These are phyloP conservation scores for Bufo bufo DNA, from an alignment of 2,113 vertebrate genomes.

Conservation along the genomic window DNA sequence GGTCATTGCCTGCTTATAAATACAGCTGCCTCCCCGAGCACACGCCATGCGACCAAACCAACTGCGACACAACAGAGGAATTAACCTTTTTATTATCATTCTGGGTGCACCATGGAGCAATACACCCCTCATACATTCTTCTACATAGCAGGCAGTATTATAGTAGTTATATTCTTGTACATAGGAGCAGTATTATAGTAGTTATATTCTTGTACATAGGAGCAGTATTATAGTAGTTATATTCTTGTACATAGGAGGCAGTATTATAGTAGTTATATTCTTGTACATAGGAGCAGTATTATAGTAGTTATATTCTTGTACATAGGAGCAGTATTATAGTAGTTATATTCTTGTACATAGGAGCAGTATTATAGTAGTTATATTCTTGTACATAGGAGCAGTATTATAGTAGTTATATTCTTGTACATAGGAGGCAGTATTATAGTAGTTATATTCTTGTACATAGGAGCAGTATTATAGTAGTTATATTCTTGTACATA, in stretches of 20 bases:
- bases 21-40: slow-evolving; percentile 47
- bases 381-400: background rate
- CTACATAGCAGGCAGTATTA: background rate
- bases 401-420: background rate
- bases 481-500: background rate
- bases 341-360: background rate
- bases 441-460: slow-evolving; percentile 5
- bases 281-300: background rate
- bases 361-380: slow-evolving; percentile 3
- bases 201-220: background rate
- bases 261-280: slow-evolving; percentile 11
- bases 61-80: background rate
- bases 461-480: background rate
- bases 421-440: slow-evolving; percentile 7
- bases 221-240: slow-evolving; percentile 4
- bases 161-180: background rate
- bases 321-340: background rate
- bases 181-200: slow-evolving; percentile 11
- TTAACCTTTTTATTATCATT: background rate
- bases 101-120: background rate
- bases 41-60: background rate
- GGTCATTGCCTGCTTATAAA: slow-evolving; percentile 47
- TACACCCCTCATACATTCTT: background rate
- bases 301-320: slow-evolving; percentile 18
- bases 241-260: background rate